Percentiles rank a stretch among this genome's conserved stretches.
Evolutionary conservation across 2,888 invertebrate genomes (phyloP).

Genomic region (Drosophila mayaguana): DNA sequence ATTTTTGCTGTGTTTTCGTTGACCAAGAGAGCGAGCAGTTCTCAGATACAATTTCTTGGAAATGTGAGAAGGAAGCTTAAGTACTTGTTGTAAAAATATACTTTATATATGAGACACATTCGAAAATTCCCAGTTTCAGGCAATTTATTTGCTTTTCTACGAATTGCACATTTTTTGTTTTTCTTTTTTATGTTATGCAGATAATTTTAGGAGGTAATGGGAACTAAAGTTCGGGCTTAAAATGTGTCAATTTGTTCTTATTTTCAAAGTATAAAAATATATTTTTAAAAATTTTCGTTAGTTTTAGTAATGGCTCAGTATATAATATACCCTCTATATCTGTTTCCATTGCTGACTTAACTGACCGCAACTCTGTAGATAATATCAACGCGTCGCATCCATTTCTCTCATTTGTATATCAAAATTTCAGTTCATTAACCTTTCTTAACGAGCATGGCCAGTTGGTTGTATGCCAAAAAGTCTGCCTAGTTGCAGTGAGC

Average conservation of each 20-base stretch:
- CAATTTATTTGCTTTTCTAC: not conserved
- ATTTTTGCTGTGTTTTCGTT: not conserved
- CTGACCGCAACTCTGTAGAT: not conserved
- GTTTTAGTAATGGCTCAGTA: too few species aligned
- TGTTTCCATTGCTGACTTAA: not conserved
- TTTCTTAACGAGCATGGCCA: not conserved
- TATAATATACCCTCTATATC: too few species aligned
- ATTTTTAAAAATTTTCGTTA: not conserved
- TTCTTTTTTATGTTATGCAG: not conserved
- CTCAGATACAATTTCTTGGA: not conserved
- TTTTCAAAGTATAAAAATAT: not conserved
- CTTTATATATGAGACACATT: not conserved
- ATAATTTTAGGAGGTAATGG: not conserved
- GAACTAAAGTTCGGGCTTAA: not conserved
- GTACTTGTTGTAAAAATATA: not conserved
- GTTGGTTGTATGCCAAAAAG: conserved; percentile 7
- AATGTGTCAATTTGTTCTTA: not conserved
- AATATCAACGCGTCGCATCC: not conserved
- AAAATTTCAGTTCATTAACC: conserved; percentile 16
- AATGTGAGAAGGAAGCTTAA: not conserved
- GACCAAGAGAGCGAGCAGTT: not conserved
- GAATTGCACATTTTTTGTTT: not conserved
- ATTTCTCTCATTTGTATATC: not conserved
- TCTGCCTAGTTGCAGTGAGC: conserved; percentile 16
- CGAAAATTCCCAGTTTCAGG: not conserved